Evolutionary conservation across 1,140 invertebrate species (phyloP).

Genomic region (Heliconius hermathena): DNA sequence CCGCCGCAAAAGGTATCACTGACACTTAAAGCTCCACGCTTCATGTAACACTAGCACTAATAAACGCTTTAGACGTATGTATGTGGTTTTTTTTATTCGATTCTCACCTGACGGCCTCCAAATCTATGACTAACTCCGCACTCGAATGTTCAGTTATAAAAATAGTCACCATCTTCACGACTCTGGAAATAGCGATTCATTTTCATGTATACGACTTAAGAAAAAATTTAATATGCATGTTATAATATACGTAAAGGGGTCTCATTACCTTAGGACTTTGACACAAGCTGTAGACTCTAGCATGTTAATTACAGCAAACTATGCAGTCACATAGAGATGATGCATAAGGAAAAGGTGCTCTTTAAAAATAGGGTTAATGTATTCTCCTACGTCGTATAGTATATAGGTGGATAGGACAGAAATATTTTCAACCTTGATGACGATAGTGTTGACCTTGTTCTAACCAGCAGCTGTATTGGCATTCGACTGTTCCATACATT

Average conservation of each 20-base stretch:
- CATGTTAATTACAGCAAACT: slow-evolving; percentile 30
- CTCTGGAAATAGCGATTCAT: slow-evolving; percentile 70
- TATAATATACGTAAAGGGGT: slow-evolving; percentile 24
- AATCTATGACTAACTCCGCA: slow-evolving; percentile 68
- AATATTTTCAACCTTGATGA: slow-evolving; percentile 76
- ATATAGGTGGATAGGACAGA: slow-evolving; percentile 49
- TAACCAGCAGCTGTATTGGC: slow-evolving; percentile 57
- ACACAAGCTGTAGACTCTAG: not conserved
- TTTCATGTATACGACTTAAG: slow-evolving; percentile 49
- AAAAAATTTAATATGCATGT: slow-evolving; percentile 39
- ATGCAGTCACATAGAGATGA: not conserved
- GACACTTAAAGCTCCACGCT: slow-evolving; percentile 54
- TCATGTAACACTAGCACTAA: slow-evolving; percentile 74
- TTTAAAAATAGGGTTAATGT: slow-evolving; percentile 51
- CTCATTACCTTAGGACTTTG: slow-evolving; percentile 16
- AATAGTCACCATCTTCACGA: slow-evolving; percentile 71
- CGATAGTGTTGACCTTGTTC: slow-evolving; percentile 74
- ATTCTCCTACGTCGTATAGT: slow-evolving; percentile 52
- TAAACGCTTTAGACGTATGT: slow-evolving; percentile 64
- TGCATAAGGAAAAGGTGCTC: slow-evolving; percentile 28
- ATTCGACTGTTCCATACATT: slow-evolving; percentile 24
- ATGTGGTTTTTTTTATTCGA: slow-evolving; percentile 53
- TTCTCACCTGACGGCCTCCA: slow-evolving; percentile 68
- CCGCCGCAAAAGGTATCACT: slow-evolving; percentile 76
- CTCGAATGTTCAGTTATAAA: slow-evolving; percentile 66